These are phyloP conservation scores for Drosophila parvula DNA, from an alignment of 1,140 invertebrate species.

Conservation along the genomic window DNA sequence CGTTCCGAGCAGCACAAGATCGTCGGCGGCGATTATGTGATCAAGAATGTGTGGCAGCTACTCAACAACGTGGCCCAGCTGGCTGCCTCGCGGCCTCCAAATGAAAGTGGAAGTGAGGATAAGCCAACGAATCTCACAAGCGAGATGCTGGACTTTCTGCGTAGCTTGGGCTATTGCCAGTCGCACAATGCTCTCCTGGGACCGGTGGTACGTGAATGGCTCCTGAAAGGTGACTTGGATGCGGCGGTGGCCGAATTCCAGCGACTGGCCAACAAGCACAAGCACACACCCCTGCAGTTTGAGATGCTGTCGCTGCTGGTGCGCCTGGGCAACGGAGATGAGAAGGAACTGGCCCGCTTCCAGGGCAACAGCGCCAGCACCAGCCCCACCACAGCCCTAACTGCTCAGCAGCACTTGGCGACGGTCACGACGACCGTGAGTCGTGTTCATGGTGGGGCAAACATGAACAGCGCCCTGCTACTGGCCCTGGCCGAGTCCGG, in stretches of 20 bases:
- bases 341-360: constrained; percentile 41
- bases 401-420: constrained; percentile 76
- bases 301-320: constrained; percentile 84
- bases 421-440: constrained; percentile 73
- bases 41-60: constrained; percentile 84
- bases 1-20: constrained; percentile 54
- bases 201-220: constrained; percentile 84
- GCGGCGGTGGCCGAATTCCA: constrained; percentile 82
- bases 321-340: constrained; percentile 67
- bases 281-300: constrained; percentile 84
- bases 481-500: constrained; percentile 84
- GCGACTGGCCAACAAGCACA: constrained; percentile 72
- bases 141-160: constrained; percentile 73
- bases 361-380: constrained; percentile 25
- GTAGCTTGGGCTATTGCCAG: constrained; percentile 84
- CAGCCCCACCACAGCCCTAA: constrained; percentile 12
- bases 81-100: constrained; percentile 21
- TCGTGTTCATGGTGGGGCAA: constrained; percentile 75
- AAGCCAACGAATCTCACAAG: constrained; percentile 43
- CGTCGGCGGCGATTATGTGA: constrained; percentile 57
- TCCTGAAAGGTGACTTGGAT: constrained; percentile 83
- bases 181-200: constrained; percentile 83
- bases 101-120: constrained; percentile 12
- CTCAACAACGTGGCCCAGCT: constrained; percentile 80
- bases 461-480: constrained; percentile 78